Base-by-base conservation (phyloP, 1,140 invertebrate genomes). In the Nasonia longicornis region DNA sequence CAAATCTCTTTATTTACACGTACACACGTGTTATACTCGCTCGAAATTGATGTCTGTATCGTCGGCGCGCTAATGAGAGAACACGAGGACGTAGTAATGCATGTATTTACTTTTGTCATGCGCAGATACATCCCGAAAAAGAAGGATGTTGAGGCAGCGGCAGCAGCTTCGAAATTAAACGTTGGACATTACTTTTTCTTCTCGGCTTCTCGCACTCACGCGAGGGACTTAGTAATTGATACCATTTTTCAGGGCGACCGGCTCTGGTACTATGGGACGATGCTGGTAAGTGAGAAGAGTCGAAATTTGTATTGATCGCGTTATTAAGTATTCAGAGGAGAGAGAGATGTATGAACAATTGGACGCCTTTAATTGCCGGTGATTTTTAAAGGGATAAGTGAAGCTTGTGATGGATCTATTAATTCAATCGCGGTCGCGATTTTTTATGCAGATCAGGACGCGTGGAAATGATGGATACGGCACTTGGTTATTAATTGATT, bases 61-160 rank as follows among this genome's bases (percentile, higher is more conserved):
- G 20, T n/a, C 52, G 52, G 52, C 16, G 20, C 3, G 14, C 16
- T 58, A 58, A 58, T 58, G 16, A 58, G 20, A 58, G 52, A 58
- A 20, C 52, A n/a, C 52, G 52, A 58, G 52, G 16, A 58, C 52
- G 7, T 58, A n/a, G 3, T 58, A 58, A 58, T 58, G 6, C n/a
- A 58, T 58, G 52, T 58, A 58, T 58, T 58, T 58, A 58, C 52
- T 58, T 58, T 58, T 58, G 52, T n/a, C 52, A 58, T 58, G 52
- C 6, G 14, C 45, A 20, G 52, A 58, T 58, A 42, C 8, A 42
- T 42, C 38, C 52, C 20, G 20, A 58, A 58, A 58, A 58, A n/a
- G 52, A 58, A n/a, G 1, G 20, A 58, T 58, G 20, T 6, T 16
- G 14, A 14, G 12, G 42, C 48, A 20, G 16, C 16, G 0, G 1